Base-by-base conservation (phyloP, 2,888 invertebrate genomes). In the Erynnis tages region DNA sequence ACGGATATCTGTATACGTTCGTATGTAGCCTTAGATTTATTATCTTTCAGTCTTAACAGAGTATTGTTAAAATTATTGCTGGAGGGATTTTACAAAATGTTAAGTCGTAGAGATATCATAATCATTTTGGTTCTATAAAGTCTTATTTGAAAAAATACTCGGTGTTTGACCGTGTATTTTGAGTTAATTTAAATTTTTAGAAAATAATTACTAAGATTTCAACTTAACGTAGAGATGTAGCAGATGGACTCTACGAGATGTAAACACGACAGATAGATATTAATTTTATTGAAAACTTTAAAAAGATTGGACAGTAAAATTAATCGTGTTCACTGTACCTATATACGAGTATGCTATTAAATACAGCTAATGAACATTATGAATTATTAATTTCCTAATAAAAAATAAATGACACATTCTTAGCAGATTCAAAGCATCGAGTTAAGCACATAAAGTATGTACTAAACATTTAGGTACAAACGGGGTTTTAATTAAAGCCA, bases 41-140 rank as follows among this genome's bases (percentile, higher is more conserved):
- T 76, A 81, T 74, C 73, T 71, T 79, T 86, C 84, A 87, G 87
- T 87, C 88, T 87, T 88, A 86, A 76, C 88, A 77, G 71, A 82
- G 74, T 82, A 82, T 78, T 81, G 77, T 80, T 80, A 78, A 76
- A 75, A 78, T 69, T 79, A 76, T 79, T 60, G 79, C 67, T 87
- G 87, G 88, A 87, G 85, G 88, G 87, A 88, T 67, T 86, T 83
- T 71, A 60, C 77, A 74, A 79, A n/a, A 74, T 69, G 73, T 74
- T 72, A 73, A 66, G 67, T 71, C 62, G 66, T 80, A 79, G 72
- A 74, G 67, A 69, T 81, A 79, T 72, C n/a, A n/a, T 75, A 67
- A 66, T 79, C 74, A 75, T 65, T 75, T 70, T 75, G 75, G 76
- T 69, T 71, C 61, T 58, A 65, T 71, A 68, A 69, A 67, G 66